Evolutionary conservation across 1,140 invertebrate genomes (phyloP).

Genomic region (Papilio glaucus): DNA sequence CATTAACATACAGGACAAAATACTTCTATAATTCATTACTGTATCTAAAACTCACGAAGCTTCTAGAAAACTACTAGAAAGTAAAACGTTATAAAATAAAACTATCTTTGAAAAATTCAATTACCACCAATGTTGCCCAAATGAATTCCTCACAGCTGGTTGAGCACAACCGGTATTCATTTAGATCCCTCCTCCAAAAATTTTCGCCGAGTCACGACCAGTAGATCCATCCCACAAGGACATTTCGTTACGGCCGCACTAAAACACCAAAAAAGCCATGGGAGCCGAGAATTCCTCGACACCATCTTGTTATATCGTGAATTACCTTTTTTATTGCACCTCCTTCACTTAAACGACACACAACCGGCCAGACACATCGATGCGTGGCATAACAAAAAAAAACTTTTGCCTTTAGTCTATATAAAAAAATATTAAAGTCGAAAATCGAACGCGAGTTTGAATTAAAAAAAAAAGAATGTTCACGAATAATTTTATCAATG

Average conservation of each 20-base stretch:
- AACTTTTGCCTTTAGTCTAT: slow-evolving; percentile 43
- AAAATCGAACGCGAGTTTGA: slow-evolving; percentile 50
- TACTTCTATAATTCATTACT: no score
- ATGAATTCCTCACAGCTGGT: slow-evolving; percentile 31
- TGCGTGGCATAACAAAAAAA: slow-evolving; percentile 42
- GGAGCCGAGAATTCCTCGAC: slow-evolving; percentile 66
- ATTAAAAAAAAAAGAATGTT: slow-evolving; percentile 39
- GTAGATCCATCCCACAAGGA: slow-evolving; percentile 58
- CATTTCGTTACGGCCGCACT: slow-evolving; percentile 60
- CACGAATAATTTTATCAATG: slow-evolving; percentile 56
- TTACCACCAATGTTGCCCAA: slow-evolving; percentile 28
- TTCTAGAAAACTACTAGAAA: background rate
- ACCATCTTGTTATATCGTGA: slow-evolving; percentile 57
- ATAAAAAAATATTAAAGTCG: slow-evolving; percentile 51
- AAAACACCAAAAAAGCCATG: slow-evolving; percentile 71
- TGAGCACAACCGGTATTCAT: slow-evolving; percentile 22
- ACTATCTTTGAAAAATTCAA: slow-evolving; percentile 22
- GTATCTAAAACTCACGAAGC: no score
- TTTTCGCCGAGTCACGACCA: slow-evolving; percentile 53
- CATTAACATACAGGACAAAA: no score
- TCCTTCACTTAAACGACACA: slow-evolving; percentile 48
- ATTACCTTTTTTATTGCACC: slow-evolving; percentile 59
- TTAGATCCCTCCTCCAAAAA: slow-evolving; percentile 42
- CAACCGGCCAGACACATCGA: slow-evolving; percentile 55
- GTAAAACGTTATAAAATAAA: background rate